phyloP scores from a whole-genome alignment of 2,113 vertebrate species.

The Daboia siamensis region DNA sequence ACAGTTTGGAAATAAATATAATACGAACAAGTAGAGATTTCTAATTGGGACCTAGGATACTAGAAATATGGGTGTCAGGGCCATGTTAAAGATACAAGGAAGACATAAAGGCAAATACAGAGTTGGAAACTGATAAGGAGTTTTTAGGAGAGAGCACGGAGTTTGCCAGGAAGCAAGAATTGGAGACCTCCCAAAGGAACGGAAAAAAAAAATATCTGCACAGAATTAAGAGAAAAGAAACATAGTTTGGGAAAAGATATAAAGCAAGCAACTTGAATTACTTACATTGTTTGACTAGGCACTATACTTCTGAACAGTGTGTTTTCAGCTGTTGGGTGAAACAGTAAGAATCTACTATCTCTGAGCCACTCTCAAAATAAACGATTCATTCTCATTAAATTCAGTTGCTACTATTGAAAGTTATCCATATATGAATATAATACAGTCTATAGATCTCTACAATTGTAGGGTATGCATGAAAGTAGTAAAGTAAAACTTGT shows the following conservation, averaged over 20 bases:
- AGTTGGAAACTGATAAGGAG: not conserved
- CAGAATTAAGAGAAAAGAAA: not conserved
- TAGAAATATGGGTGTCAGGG: not conserved
- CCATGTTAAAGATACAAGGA: not conserved
- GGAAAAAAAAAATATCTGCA: not conserved
- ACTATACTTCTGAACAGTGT: not conserved
- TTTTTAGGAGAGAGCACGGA: not conserved
- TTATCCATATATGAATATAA: not conserved
- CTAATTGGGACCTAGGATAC: not conserved
- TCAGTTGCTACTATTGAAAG: not conserved
- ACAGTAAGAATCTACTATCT: not conserved
- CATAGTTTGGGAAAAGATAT: not conserved
- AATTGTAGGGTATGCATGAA: not conserved
- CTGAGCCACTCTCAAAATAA: not conserved
- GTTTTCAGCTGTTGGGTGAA: not conserved
- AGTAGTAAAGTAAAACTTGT: not conserved
- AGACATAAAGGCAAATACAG: not conserved
- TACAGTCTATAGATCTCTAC: not conserved
- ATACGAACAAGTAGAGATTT: not conserved
- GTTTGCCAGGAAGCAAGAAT: not conserved
- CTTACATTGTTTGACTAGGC: not conserved
- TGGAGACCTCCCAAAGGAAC: not conserved
- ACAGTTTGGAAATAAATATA: not conserved
- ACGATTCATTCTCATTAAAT: not conserved
- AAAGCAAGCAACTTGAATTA: not conserved